Base-by-base conservation (phyloP, 2,113 vertebrate genomes). In the Tangachromis dhanisi region DNA sequence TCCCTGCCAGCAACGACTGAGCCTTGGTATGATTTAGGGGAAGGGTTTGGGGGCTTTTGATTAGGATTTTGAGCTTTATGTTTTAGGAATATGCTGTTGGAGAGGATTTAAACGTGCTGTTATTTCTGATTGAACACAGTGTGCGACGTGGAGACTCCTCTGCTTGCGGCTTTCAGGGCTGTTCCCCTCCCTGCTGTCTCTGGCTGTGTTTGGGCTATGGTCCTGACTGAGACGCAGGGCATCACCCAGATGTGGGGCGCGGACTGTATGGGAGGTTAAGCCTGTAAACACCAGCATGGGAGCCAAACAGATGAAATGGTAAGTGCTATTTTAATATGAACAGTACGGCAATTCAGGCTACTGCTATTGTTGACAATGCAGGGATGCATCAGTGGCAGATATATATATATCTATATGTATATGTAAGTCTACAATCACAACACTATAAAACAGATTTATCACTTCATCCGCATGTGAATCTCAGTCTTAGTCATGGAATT, bases 221-320 rank as follows among this genome's bases (percentile, higher is more conserved):
- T 96, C 84, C 94, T 95, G 92, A 90, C 92, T 85, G 94, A 92
- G 90, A 87, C 88, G 82, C 93, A 92, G 92, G 88, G 93, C 93
- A 94, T 94, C 93, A 92, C 92, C 94, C 92, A 94, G 90, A 95
- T 94, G 93, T 80, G 42, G 89, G 86, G 82, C 89, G 92, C 87
- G 11, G 79, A 83, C 90, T 93, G 90, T 84, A 90, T 94, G 92
- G 95, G 93, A 88, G 94, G 92, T 84, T 96, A 95, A 92, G 83
- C 85, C 86, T 81, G 86, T 90, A 82, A 90, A 89, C 61, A 90
- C 45, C 94, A 96, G 92, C 92, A 97, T 97, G 96, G 96, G 96
- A 95, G 96, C 95, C 76, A 97, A 97, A 94, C 96, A 95, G 92
- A 96, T 97, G 96, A 97, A 97, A 96, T 97, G 96, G 96, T 97